Evolutionary conservation across 2,888 invertebrate genomes (phyloP).

Genomic region (Scaptomyza cyrtandrae): DNA sequence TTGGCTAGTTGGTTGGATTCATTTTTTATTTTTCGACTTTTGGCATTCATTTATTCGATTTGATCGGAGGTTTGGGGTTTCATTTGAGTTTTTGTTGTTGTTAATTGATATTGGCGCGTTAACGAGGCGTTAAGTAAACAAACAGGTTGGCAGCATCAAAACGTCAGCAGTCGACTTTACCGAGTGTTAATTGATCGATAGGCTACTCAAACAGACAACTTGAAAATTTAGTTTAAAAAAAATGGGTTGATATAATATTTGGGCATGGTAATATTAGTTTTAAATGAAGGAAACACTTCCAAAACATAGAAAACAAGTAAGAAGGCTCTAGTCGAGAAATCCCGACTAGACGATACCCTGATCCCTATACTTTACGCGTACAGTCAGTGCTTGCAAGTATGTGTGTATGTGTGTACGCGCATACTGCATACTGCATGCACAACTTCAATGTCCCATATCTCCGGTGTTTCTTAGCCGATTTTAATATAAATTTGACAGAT

Average conservation of each 20-base stretch:
- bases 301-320: no score
- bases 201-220: slow-evolving; percentile 17
- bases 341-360: no score
- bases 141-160: slow-evolving; percentile 53
- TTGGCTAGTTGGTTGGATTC: not conserved
- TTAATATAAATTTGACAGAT: no score
- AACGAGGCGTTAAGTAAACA: slow-evolving; percentile 68
- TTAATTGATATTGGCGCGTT: slow-evolving; percentile 75
- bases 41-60: slow-evolving; percentile 62
- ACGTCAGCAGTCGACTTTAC: slow-evolving; percentile 7
- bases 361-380: no score
- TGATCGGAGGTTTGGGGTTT: slow-evolving; percentile 29
- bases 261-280: no score
- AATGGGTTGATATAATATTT: not conserved
- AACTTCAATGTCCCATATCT: no score
- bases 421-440: no score
- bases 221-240: slow-evolving; percentile 51
- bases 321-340: no score
- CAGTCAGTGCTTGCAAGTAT: no score
- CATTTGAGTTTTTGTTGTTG: slow-evolving; percentile 32
- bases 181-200: slow-evolving; percentile 63
- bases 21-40: slow-evolving; percentile 36
- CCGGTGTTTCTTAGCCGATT: no score
- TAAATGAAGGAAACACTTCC: not conserved
- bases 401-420: no score